Evolutionary conservation across 2,113 vertebrate species (phyloP).

Genomic region (Chunga burmeisteri): DNA sequence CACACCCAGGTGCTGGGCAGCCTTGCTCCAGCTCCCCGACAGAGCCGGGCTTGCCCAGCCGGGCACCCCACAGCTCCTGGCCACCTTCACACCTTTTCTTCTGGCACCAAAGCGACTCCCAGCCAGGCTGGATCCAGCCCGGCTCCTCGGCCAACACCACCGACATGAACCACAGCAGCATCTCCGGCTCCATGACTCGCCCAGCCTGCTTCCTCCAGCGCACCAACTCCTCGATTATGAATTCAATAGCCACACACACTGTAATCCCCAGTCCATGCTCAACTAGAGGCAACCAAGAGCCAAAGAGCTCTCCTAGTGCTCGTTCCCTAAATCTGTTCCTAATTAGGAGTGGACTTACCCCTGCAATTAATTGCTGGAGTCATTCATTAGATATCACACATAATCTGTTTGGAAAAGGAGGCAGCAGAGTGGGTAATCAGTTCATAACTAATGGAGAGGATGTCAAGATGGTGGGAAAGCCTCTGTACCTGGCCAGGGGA

Average conservation of each 20-base stretch:
- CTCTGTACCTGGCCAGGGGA: not conserved
- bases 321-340: not conserved
- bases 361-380: not conserved
- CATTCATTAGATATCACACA: not conserved
- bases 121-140: not conserved
- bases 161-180: not conserved
- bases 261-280: not conserved
- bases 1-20: not conserved
- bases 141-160: not conserved
- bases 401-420: not conserved
- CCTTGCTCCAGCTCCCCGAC: not conserved
- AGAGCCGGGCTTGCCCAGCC: not conserved
- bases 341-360: conserved; percentile 6
- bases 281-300: not conserved
- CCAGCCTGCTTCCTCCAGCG: accelerated
- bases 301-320: not conserved
- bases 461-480: not conserved
- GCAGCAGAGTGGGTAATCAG: not conserved
- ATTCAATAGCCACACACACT: not conserved
- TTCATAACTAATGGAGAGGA: accelerated
- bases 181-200: not conserved
- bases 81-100: not conserved
- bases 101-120: not conserved
- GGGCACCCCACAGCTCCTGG: accelerated
- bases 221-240: not conserved